phyloP scores from a whole-genome alignment of 2,888 invertebrate genomes.

The Cheilosia vulpina region DNA sequence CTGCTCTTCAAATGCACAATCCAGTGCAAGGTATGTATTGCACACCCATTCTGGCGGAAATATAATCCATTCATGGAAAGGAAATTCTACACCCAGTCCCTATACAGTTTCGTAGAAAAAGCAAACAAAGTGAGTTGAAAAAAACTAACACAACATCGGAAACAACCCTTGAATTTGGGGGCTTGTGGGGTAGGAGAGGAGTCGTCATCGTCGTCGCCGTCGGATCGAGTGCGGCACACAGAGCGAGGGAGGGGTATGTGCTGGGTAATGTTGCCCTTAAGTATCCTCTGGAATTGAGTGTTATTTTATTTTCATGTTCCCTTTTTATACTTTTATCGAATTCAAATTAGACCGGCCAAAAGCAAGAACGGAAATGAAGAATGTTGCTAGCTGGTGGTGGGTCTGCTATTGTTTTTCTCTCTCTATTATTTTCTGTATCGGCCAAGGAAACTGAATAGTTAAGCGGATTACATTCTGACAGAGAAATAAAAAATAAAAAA shows the following conservation, averaged over 20 bases:
- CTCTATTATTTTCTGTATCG: slow-evolving; percentile 23
- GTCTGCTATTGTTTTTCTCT: slow-evolving; percentile 13
- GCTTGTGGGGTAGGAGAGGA: slow-evolving; percentile 3
- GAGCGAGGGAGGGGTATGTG: neutral
- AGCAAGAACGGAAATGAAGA: slow-evolving; percentile 47
- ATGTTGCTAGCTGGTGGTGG: slow-evolving; percentile 27
- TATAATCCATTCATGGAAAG: slow-evolving; percentile 70
- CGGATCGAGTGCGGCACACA: slow-evolving; percentile 37
- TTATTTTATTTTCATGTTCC: slow-evolving; percentile 64
- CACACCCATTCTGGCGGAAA: neutral
- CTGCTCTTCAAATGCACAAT: slow-evolving; percentile 59
- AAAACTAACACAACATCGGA: slow-evolving; percentile 30
- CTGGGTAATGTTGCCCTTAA: slow-evolving; percentile 55
- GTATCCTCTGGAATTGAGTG: slow-evolving; percentile 70
- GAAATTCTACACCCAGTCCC: slow-evolving; percentile 41
- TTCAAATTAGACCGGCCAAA: slow-evolving; percentile 66
- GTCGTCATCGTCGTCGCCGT: neutral
- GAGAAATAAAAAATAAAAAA: neutral
- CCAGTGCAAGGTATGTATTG: slow-evolving; percentile 44
- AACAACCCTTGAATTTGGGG: slow-evolving; percentile 55
- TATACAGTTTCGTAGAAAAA: slow-evolving; percentile 25
- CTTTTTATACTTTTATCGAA: slow-evolving; percentile 69
- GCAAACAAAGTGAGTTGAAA: slow-evolving; percentile 21
- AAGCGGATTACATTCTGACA: slow-evolving; percentile 62
- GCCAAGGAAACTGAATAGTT: slow-evolving; percentile 53